Percentiles rank a stretch among this genome's conserved stretches.
phyloP scores from a whole-genome alignment of 2,113 vertebrate species.

The Peromyscus polionotus region DNA sequence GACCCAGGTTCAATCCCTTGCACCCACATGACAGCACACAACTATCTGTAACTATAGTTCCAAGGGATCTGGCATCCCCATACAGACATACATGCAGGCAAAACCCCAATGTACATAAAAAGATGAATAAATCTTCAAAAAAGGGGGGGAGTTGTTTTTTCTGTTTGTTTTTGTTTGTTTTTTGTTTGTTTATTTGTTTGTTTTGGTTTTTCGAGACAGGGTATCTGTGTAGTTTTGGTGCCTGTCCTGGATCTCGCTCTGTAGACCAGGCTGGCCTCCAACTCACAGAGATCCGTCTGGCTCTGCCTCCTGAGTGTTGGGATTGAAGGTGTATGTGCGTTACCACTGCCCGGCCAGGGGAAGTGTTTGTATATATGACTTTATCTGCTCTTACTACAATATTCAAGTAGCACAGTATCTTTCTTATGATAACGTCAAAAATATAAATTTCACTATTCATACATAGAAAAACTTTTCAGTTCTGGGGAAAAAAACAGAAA shows the following conservation, averaged over 20 bases:
- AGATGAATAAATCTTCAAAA: neutral
- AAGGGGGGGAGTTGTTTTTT: neutral
- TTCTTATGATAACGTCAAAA: constrained; percentile 32
- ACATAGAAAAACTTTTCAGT: neutral
- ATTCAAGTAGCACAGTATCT: neutral
- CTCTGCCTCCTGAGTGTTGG: too few species aligned
- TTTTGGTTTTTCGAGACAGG: too few species aligned
- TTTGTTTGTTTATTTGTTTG: too few species aligned
- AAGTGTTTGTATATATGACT: neutral
- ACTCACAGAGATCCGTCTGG: too few species aligned
- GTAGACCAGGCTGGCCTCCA: too few species aligned
- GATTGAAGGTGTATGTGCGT: too few species aligned
- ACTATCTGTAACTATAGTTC: neutral
- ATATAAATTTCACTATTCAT: neutral
- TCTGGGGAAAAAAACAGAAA: constrained; percentile 37
- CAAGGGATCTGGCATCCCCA: neutral
- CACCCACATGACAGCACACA: neutral
- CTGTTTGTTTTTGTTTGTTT: too few species aligned
- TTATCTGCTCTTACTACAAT: constrained; percentile 27
- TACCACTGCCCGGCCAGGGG: too few species aligned
- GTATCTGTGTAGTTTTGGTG: too few species aligned
- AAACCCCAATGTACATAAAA: neutral
- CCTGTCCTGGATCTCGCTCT: too few species aligned
- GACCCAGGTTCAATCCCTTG: neutral
- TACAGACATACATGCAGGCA: neutral